phyloP scores from a whole-genome alignment of 2,888 invertebrate genomes.

The Azorinus chamasolen region DNA sequence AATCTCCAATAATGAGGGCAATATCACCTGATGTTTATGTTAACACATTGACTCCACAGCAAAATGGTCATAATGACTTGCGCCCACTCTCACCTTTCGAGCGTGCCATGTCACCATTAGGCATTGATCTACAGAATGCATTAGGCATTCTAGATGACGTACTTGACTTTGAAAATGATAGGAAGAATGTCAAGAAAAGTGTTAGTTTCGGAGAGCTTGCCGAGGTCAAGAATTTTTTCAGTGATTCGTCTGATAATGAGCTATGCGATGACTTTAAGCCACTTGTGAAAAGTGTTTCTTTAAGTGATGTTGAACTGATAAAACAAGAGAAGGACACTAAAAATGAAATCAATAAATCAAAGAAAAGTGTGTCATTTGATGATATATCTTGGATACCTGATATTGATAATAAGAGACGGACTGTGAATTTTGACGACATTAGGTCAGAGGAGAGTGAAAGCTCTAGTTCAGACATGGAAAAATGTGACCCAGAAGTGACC shows the following conservation, averaged over 20 bases:
- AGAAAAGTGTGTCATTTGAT: slow-evolving; percentile 58
- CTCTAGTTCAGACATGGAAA: slow-evolving; percentile 29
- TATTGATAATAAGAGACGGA: not conserved
- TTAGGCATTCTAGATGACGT: slow-evolving; percentile 66
- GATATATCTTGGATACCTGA: not conserved
- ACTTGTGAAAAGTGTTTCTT: slow-evolving; percentile 37
- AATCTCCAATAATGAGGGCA: slow-evolving; percentile 31
- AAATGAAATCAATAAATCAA: slow-evolving; percentile 41
- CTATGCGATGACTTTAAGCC: slow-evolving; percentile 39
- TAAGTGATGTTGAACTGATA: slow-evolving; percentile 38
- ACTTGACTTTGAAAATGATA: slow-evolving; percentile 57
- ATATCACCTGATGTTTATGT: not conserved
- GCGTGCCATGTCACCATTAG: slow-evolving; percentile 46
- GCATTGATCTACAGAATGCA: slow-evolving; percentile 61
- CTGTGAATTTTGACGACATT: slow-evolving; percentile 18
- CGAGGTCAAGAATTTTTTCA: slow-evolving; percentile 56
- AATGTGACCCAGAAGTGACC: slow-evolving; percentile 19
- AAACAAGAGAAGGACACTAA: slow-evolving; percentile 41
- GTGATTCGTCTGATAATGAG: slow-evolving; percentile 57
- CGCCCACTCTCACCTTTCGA: slow-evolving; percentile 57
- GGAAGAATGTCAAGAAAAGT: slow-evolving; percentile 53
- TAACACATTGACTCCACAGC: slow-evolving; percentile 3
- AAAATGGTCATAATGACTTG: slow-evolving; percentile 13
- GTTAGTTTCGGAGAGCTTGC: slow-evolving; percentile 59
- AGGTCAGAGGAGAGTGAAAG: slow-evolving; percentile 33